Percentiles rank a stretch among this genome's conserved stretches.
Conservation (phyloP, 2,113 vertebrate genomes). For the Dromiciops gliroides region DNA sequence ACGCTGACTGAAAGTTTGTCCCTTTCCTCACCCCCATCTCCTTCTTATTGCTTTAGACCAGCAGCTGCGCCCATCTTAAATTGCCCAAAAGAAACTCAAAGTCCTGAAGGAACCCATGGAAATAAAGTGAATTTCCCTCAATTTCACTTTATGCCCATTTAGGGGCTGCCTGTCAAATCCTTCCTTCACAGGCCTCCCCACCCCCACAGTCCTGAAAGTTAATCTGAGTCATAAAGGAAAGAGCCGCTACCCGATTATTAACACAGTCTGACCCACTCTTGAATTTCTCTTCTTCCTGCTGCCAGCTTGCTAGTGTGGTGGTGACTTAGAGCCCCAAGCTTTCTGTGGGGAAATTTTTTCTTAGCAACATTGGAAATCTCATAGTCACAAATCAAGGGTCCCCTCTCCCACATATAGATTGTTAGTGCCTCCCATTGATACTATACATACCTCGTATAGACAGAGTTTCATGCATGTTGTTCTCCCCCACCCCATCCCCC, state of each 20-base stretch:
- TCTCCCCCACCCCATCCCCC: background rate
- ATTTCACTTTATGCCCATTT: background rate
- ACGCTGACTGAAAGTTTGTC: background rate
- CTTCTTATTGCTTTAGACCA: background rate
- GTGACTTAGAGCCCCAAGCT: background rate
- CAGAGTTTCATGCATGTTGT: background rate
- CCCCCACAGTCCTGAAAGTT: background rate
- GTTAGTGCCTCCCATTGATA: background rate
- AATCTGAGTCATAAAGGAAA: background rate
- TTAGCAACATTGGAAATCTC: background rate
- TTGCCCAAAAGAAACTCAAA: background rate
- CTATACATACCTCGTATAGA: background rate
- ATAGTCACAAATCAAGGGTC: background rate
- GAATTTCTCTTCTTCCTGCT: background rate
- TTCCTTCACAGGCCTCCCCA: background rate
- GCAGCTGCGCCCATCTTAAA: background rate
- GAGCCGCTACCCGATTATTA: background rate
- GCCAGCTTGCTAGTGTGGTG: background rate
- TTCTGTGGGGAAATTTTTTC: background rate
- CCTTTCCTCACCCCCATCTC: background rate
- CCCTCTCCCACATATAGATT: background rate
- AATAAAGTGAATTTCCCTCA: background rate
- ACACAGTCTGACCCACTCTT: background rate
- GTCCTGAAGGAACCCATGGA: background rate
- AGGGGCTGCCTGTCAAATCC: background rate